A percentile compares a stretch with the other conserved stretches of the same genome.
phyloP scores from a whole-genome alignment of 2,797 vertebrate genomes.

The Percopsis omiscomaycus region DNA sequence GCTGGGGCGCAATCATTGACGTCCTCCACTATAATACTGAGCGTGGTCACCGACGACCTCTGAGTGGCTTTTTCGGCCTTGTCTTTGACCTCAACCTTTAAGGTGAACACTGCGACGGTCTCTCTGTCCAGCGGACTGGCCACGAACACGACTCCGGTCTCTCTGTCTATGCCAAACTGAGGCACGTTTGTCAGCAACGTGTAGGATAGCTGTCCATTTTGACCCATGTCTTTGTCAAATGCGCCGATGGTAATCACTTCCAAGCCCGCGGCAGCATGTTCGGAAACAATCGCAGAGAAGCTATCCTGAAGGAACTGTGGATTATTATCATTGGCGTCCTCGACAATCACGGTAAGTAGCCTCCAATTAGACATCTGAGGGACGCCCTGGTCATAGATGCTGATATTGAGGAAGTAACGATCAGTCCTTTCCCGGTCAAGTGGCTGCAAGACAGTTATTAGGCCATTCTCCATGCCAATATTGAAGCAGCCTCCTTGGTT shows the following conservation, averaged over 20 bases:
- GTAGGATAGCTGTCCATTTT: constrained; percentile 87
- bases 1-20: constrained; percentile 92
- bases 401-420: constrained; percentile 90
- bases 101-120: constrained; percentile 70
- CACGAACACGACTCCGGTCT: constrained; percentile 87
- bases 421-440: constrained; percentile 88
- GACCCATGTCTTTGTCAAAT: constrained; percentile 84
- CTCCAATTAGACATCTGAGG: constrained; percentile 88
- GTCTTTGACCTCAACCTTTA: constrained; percentile 91
- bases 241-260: constrained; percentile 83
- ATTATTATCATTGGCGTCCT: constrained; percentile 92
- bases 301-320: constrained; percentile 83
- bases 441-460: constrained; percentile 86
- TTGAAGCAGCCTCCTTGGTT: constrained; percentile 90
- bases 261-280: constrained; percentile 80
- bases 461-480: constrained; percentile 87
- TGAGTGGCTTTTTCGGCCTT: constrained; percentile 83
- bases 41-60: constrained; percentile 81
- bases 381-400: constrained; percentile 91
- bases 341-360: constrained; percentile 83
- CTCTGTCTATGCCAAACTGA: constrained; percentile 86
- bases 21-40: constrained; percentile 88
- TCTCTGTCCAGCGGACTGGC: constrained; percentile 87
- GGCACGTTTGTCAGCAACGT: constrained; percentile 81
- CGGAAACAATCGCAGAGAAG: constrained; percentile 81